Conservation (phyloP, 2,113 vertebrate genomes). For the Syngnathoides biaculeatus region DNA sequence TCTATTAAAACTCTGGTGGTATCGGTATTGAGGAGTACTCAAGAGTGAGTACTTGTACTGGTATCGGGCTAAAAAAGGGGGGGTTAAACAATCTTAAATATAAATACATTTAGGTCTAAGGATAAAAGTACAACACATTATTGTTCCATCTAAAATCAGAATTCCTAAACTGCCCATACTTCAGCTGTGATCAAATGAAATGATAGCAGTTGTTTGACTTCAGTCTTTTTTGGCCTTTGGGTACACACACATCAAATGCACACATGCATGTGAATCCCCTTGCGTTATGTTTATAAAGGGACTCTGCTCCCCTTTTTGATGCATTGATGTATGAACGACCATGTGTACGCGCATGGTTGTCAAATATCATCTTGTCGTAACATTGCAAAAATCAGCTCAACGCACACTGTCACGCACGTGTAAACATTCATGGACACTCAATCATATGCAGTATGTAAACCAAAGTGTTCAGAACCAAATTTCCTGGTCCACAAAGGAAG, state of each 20-base stretch:
- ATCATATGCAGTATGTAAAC: conserved; percentile 16
- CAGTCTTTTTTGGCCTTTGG: conserved; percentile 7
- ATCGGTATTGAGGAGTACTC: too few relatives aligned
- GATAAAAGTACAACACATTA: conserved; percentile 23
- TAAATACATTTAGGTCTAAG: too few relatives aligned
- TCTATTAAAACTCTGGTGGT: too few relatives aligned
- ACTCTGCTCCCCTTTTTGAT: conserved; percentile 14
- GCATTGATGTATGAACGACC: conserved; percentile 30
- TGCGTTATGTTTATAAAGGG: conserved; percentile 12
- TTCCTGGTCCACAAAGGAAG: conserved; percentile 27
- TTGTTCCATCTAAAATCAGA: conserved; percentile 7
- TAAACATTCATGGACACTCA: conserved; percentile 13
- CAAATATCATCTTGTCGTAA: conserved; percentile 34
- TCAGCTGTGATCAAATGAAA: conserved; percentile 4
- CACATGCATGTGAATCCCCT: conserved; percentile 11
- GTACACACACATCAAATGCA: neutral
- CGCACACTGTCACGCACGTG: neutral
- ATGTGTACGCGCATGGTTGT: conserved; percentile 18
- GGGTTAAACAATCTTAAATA: too few relatives aligned
- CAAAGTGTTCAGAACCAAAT: conserved; percentile 25
- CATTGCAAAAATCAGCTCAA: conserved; percentile 21
- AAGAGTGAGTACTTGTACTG: too few relatives aligned
- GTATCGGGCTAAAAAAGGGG: too few relatives aligned
- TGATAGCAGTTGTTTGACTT: conserved; percentile 13
- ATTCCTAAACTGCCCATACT: too few relatives aligned